A percentile compares a stretch with the other conserved stretches of the same genome.
phyloP scores from a whole-genome alignment of 2,113 vertebrate genomes.

The Turdus rufiventris region DNA sequence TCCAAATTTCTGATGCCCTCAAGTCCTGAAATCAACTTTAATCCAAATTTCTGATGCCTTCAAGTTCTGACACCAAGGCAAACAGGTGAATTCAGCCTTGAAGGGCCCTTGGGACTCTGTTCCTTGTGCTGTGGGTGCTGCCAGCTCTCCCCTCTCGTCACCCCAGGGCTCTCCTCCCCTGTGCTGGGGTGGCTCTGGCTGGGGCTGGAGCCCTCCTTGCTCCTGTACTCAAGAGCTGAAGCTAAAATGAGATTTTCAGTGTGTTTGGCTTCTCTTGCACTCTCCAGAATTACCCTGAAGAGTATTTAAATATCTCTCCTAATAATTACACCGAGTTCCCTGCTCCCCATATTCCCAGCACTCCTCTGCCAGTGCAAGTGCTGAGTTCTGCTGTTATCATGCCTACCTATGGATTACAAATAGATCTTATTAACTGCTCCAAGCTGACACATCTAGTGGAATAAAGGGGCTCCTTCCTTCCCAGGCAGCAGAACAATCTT shows the following conservation, averaged over 20 bases:
- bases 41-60: not conserved
- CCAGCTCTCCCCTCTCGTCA: not conserved
- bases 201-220: not conserved
- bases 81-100: not conserved
- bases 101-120: not conserved
- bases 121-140: not conserved
- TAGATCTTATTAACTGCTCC: slow-evolving; percentile 43
- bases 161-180: not conserved
- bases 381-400: not conserved
- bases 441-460: slow-evolving; percentile 4
- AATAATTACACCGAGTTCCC: not conserved
- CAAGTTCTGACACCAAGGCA: not conserved
- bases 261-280: not conserved
- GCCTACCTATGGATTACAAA: slow-evolving; percentile 1
- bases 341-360: not conserved
- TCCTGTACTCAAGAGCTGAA: not conserved
- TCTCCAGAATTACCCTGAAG: not conserved
- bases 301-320: slow-evolving; percentile 4
- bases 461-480: slow-evolving; percentile 13
- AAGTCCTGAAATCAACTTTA: not conserved
- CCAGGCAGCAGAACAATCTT: slow-evolving; percentile 14
- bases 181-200: not conserved
- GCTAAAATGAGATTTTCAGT: not conserved
- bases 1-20: not conserved
- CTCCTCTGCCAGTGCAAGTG: not conserved